Evolutionary conservation across 2,888 invertebrate species (phyloP), one percentile per base, ranked within the genome.

Genomic region (Tetrapedia diversipes): DNA sequence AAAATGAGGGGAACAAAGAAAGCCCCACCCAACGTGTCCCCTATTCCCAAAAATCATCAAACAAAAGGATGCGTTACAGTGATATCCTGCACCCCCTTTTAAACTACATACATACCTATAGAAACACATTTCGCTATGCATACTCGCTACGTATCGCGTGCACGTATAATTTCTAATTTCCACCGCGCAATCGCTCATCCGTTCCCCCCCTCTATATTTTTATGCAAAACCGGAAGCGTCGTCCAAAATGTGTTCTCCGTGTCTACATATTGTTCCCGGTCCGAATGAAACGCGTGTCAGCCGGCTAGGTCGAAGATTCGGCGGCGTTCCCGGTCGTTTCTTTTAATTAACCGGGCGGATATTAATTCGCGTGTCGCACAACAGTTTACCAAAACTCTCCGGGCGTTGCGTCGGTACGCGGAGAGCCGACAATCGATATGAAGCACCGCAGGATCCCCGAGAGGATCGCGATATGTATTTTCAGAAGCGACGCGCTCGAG

Each of bases 401-500:
- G 34, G 19, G 57, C 73, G 56, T 54, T 61, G 57, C 73, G 56
- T 54, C 59, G 75, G 57, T 54, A 67, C 76, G 60, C 60, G 69
- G 37, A 75, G 68, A 75, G 68, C 66, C 76, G 71, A 81, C 81
- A 86, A 87, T 86, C 87, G 83, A 87, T 86, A 81, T 37, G 70
- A 74, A 86, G 84, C 83, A 79, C 73, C 74, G 0, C 69, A 56
- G 56, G 67, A 53, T 86, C 87, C 87, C 88, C 76, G 34, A 74
- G 88, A 86, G 88, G 67, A 77, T 84, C 80, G 83, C 86, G 84
- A 86, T 86, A 86, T 86, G 85, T 84, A 85, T 86, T 86, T 85
- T 85, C 74, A 79, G 84, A 83, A 82, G 76, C 74, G 82, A 71
- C 57, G 77, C 76, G 79, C 73, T 77, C 77, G 74, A 69, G 78